Evolutionary conservation across 2,113 vertebrate genomes (phyloP), one percentile per base, ranked within the genome.

Genomic region (Dasypus novemcinctus): DNA sequence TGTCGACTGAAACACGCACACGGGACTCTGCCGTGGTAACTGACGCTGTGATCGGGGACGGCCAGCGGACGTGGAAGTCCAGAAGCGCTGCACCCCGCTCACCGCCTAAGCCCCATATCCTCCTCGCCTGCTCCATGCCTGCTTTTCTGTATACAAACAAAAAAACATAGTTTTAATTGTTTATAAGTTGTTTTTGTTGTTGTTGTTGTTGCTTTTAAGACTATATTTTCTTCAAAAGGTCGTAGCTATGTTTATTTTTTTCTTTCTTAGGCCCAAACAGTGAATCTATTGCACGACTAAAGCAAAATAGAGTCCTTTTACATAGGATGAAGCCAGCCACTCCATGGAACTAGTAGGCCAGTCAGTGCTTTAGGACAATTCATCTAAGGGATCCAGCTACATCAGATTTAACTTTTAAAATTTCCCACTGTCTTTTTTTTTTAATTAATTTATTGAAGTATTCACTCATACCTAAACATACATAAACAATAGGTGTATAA

Each of bases 11-110:
- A 54, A 43, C 0, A 5, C 21, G 20, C 0, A 1, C 21, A 27
- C 0, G 0, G 1, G 15, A 5, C 17, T 9, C 25, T 11, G 13
- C 33, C 2, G 6, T 29, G 29, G 84, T n/a, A 57, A 36, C 54
- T 21, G 81, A 61, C 10, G 36, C 36, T 5, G 1, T 54, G 18
- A 11, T 36, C 23, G 2, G 17, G 71, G 23, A 46, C 78, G 17
- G 23, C 33, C 15, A n/a, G 17, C 4, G 11, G 23, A 20, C 2
- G 41, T 14, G 46, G 31, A 57, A 57, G 54, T 6, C 10, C 64
- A 14, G 3, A 61, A 52, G 43, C 15, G 41, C 27, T 52, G 10
- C 8, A 18, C 8, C 64, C 14, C 54, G 18, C n/a, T 41, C 64
- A 54, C 31, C 75, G 38, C 38, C 49, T 4, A 17, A n/a, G 18